Conservation (phyloP, 64 coral and sea anemone genomes). For the Hydrozoanthus tunicans region DNA sequence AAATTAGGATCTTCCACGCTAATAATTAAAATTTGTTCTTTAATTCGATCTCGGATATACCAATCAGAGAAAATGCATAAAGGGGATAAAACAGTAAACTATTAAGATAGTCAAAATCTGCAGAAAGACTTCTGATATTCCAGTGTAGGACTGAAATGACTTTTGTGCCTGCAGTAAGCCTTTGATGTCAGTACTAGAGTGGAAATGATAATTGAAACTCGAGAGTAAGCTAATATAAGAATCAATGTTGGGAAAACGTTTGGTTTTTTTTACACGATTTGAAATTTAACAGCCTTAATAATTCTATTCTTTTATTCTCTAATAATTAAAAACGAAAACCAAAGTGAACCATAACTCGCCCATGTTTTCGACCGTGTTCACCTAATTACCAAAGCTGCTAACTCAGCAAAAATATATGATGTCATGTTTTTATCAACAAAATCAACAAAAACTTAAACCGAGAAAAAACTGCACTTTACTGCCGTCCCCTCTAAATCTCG, state of each 20-base stretch:
- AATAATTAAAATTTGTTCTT: slow-evolving; percentile 25
- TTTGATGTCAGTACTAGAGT: slow-evolving; percentile 16
- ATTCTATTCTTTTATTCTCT: too few relatives aligned
- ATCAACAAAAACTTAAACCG: too few relatives aligned
- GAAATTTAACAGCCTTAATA: too few relatives aligned
- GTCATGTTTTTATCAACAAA: too few relatives aligned
- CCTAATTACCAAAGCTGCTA: too few relatives aligned
- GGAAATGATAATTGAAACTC: background rate
- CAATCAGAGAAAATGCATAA: slow-evolving; percentile 25
- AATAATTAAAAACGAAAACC: too few relatives aligned
- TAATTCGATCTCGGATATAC: slow-evolving; percentile 21
- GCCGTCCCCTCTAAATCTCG: too few relatives aligned
- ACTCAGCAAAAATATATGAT: too few relatives aligned
- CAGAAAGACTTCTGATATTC: slow-evolving; percentile 23
- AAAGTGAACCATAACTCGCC: too few relatives aligned
- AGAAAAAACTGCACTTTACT: too few relatives aligned
- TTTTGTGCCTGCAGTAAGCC: background rate
- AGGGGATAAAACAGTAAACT: slow-evolving; percentile 24
- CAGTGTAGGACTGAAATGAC: slow-evolving; percentile 21
- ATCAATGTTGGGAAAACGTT: background rate
- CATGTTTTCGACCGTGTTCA: too few relatives aligned
- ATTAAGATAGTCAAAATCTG: slow-evolving; percentile 17
- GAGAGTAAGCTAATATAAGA: background rate
- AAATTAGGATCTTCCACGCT: slow-evolving; percentile 8
- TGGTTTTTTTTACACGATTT: too few relatives aligned